Evolutionary conservation across 2,888 invertebrate genomes (phyloP), one percentile per base, ranked within the genome.

Genomic region (Ophion ellenae): DNA sequence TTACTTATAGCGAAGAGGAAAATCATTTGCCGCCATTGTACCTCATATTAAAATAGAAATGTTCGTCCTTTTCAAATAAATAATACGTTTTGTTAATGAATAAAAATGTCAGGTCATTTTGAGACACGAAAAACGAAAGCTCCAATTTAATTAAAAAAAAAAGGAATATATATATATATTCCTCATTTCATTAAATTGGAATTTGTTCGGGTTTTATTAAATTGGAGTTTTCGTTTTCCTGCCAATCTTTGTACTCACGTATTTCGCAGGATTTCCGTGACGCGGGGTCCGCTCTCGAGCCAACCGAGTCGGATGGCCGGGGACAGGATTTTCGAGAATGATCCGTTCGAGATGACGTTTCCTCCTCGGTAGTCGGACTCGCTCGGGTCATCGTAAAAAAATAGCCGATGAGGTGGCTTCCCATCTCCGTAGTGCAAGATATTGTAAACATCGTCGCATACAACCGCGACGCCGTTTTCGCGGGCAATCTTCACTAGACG

Each of bases 401-500:
- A 94, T 0, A 96, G 92, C 81, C 96, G 94, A 66, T 94, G 94
- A 4, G 96, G 95, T 2, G 94, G 92, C 2, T 89, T 90, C 11
- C 89, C 91, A 24, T 92, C 91, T 57, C 91, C 93, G 88, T 95
- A 96, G 85, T 94, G 89, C 0, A 96, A 92, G 28, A 96, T 93
- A 90, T 96, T 96, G 89, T 96, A 96, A 2, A 96, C 96, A 91
- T 96, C 96, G 89, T 96, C 96, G 88, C 95, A 95, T 2, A 95
- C 91, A 17, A 96, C 93, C 10, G 94, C 89, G 17, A 95, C 90
- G 61, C 95, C 93, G 85, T 94, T 93, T 53, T 94, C 91, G 6
- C 95, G 91, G 0, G 95, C 95, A 20, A 95, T 90, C 47, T 91
- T 88, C 4, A 95, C 93, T 36, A 95, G 90, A 24, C 92, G 92